Conservation (phyloP, 2,797 vertebrate genomes). For the Okamejei kenojei region DNA sequence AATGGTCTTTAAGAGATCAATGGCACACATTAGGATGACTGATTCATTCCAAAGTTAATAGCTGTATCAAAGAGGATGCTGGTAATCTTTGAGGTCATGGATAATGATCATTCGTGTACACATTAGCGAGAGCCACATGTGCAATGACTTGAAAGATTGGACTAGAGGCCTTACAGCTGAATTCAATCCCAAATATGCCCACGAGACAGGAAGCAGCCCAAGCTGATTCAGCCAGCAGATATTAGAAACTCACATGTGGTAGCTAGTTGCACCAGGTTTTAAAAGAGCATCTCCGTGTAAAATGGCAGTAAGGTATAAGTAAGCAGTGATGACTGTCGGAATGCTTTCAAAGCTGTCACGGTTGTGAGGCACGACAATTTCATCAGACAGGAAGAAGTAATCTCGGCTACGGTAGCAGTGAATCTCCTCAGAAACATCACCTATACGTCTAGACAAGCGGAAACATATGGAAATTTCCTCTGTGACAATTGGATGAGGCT, state of each 20-base stretch:
- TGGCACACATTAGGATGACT: not conserved
- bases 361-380: not conserved
- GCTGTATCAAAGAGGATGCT: not conserved
- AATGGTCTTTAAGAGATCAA: not conserved
- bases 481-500: not conserved
- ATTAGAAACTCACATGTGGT: not conserved
- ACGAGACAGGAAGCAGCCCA: not conserved
- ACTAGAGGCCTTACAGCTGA: not conserved
- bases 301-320: not conserved
- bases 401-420: not conserved
- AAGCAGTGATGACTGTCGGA: not conserved
- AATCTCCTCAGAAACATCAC: constrained; percentile 11
- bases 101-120: not conserved
- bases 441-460: constrained; percentile 25
- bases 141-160: not conserved
- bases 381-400: not conserved
- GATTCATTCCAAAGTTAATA: not conserved
- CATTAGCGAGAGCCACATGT: not conserved
- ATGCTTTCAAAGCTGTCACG: not conserved
- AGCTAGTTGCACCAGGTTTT: not conserved
- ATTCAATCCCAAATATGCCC: not conserved
- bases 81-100: not conserved
- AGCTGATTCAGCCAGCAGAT: not conserved
- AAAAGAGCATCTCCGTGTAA: not conserved
- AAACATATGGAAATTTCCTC: constrained; percentile 24